Evolutionary conservation across 92 coral and sea anemone genomes (phyloP), one percentile per base, ranked within the genome.

Genomic region (Epizoanthus stellaris): DNA sequence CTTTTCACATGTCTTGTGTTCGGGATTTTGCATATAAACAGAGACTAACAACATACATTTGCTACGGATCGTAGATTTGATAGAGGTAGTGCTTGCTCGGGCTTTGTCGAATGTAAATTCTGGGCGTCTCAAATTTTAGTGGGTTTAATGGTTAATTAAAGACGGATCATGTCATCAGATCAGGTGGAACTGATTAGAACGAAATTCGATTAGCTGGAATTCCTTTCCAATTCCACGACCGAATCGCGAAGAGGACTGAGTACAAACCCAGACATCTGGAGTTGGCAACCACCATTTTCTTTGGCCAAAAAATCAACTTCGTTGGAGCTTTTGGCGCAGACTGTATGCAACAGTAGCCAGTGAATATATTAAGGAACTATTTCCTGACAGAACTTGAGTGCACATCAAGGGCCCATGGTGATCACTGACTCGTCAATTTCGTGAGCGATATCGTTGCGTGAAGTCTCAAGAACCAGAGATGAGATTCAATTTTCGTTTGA

Each of bases 111-210:
- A 79, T 45, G 83, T 79, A 63, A 79, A 79, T 62, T 79, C 83
- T 79, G 83, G 83, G 60, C 72, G 73, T 62, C 71, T 79, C 61
- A 39, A 43, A 40, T 64, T 43, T 45, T 63, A 67, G 71, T 73
- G 67, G 47, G 70, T 84, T 90, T 89, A 85, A 89, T 91, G 94
- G 91, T 91, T 93, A 91, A 93, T 93, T 91, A 88, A 91, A 87
- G 82, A 67, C 95, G 58, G 87, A 94, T 92, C 93, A 90, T 90
- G 91, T 90, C 95, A 90, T 90, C 91, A 82, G 73, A 90, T 90
- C 91, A 82, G 73, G 68, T 80, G 75, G 70, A 77, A 73, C 73
- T 85, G 92, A 89, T 91, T 87, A 85, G 74, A 73, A 76, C 87
- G 95, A 89, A 93, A 93, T 91, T 93, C 85, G 97, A 93, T 93